phyloP scores from a whole-genome alignment of 2,888 invertebrate genomes.

The Caenorhabditis panamensis region DNA sequence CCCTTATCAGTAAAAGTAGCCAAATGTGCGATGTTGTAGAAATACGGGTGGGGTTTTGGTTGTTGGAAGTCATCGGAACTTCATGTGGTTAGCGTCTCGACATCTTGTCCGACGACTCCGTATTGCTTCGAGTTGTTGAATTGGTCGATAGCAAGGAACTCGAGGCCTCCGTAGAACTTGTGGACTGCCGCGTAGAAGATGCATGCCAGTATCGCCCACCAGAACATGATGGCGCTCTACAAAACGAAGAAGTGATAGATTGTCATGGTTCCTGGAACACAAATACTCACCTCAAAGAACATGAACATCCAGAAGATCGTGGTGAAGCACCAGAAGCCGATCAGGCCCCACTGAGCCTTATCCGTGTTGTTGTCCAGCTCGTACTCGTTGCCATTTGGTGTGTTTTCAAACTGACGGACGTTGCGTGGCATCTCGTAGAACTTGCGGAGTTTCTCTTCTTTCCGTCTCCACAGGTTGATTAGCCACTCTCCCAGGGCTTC shows the following conservation, averaged over 20 bases:
- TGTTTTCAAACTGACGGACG: constrained; percentile 56
- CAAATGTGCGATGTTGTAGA: no score
- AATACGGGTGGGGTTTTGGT: no score
- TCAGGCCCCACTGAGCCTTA: constrained; percentile 64
- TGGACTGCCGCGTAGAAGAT: constrained; percentile 60
- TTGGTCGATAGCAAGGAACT: constrained; percentile 70
- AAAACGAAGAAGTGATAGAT: neutral
- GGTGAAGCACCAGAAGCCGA: constrained; percentile 74
- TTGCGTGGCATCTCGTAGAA: constrained; percentile 63
- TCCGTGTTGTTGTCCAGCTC: constrained; percentile 59
- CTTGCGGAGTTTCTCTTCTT: constrained; percentile 81
- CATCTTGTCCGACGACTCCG: constrained; percentile 30
- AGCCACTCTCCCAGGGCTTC: constrained; percentile 81
- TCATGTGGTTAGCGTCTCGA: constrained; percentile 25
- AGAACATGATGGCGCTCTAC: constrained; percentile 65
- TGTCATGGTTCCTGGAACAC: no score
- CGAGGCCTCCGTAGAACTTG: constrained; percentile 74
- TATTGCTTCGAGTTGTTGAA: constrained; percentile 56
- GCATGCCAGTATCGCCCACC: constrained; percentile 59
- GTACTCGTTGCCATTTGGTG: constrained; percentile 52
- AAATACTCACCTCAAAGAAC: constrained; percentile 60
- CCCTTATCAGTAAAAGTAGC: no score
- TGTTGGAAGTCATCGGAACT: neutral
- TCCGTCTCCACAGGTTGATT: constrained; percentile 81
- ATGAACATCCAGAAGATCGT: constrained; percentile 75